Evolutionary conservation across 2,113 vertebrate species (phyloP), one percentile per base, ranked within the genome.

Genomic region (Campylomormyrus numenius): DNA sequence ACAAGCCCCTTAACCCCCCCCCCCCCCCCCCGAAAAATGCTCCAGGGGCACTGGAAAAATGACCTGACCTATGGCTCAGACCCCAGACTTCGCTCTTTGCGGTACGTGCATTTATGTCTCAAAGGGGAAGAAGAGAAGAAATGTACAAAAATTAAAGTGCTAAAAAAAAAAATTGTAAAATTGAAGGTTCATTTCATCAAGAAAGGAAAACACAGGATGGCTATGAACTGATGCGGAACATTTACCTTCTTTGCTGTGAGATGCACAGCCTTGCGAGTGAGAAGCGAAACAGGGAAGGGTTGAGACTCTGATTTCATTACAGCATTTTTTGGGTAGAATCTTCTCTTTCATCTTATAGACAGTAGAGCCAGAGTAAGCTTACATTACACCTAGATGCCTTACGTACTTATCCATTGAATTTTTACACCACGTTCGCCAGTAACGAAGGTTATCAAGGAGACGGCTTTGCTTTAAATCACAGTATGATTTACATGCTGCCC

Each of bases 401-500:
- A 31, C 50, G 19, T 31, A 85, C 24, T 35, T 53, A 48, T 35
- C 46, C n/a, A 13, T 1, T 31, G 62, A 27, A 27, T 70, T 53
- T 35, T 39, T 6, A 80, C 46, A 89, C 46, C 5, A 15, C 49
- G 5, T 53, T 31, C 13, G 8, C 19, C 45, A 74, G 11, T 52
- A 21, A 56, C 24, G 17, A n/a, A 42, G 49, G 10, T n/a, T 11
- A 31, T 66, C 77, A 56, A 2, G n/a, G 19, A 87, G 48, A 53
- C 49, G 2, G 5, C n/a, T 39, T 46, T 62, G 45, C 52, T 42
- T 19, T 17, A 74, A 48, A 58, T 48, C 46, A 35, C n/a, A 49
- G 42, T 24, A 45, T n/a, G 35, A 84, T 89, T 58, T 85, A 42
- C 77, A 56, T 84, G 77, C 58, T 85, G 89, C 11, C 89, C 31